Evolutionary conservation across 2,888 invertebrate genomes (phyloP).

Genomic region (Rotaria sp.): DNA sequence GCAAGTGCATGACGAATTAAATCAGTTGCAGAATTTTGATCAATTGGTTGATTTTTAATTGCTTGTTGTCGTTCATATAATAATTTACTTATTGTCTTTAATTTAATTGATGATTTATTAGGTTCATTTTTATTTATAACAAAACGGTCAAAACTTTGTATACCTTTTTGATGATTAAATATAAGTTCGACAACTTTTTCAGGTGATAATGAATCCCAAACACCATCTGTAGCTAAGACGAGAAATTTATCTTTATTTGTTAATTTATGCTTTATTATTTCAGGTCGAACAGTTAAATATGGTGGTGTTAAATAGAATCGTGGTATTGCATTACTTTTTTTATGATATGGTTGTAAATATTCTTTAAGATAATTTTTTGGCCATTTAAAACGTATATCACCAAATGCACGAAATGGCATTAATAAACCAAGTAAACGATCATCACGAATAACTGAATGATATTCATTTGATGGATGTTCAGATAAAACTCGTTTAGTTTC

Average conservation of each 20-base stretch:
- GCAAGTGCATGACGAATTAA: slow-evolving; percentile 89
- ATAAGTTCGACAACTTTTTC: slow-evolving; percentile 77
- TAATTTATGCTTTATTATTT: slow-evolving; percentile 66
- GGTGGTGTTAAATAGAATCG: slow-evolving; percentile 85
- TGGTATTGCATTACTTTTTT: slow-evolving; percentile 59
- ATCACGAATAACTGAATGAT: slow-evolving; percentile 72
- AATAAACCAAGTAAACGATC: slow-evolving; percentile 85
- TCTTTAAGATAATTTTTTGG: slow-evolving; percentile 64
- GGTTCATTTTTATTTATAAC: slow-evolving; percentile 61
- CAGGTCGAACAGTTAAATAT: slow-evolving; percentile 81
- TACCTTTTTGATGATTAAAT: slow-evolving; percentile 78
- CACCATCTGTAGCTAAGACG: slow-evolving; percentile 83
- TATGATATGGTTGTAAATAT: slow-evolving; percentile 55
- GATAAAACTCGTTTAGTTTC: slow-evolving; percentile 76
- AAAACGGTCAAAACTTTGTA: slow-evolving; percentile 68
- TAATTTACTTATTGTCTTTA: slow-evolving; percentile 46
- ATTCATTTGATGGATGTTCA: slow-evolving; percentile 77
- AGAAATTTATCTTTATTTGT: slow-evolving; percentile 70
- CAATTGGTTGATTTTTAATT: slow-evolving; percentile 57
- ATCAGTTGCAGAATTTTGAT: slow-evolving; percentile 89
- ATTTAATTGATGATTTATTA: slow-evolving; percentile 42
- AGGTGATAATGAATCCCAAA: slow-evolving; percentile 81
- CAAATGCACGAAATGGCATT: slow-evolving; percentile 84
- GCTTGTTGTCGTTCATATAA: slow-evolving; percentile 65
- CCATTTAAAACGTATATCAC: slow-evolving; percentile 83